These are phyloP conservation scores for Orius insidiosus DNA, from an alignment of 1,140 invertebrate genomes.

Conservation along the genomic window DNA sequence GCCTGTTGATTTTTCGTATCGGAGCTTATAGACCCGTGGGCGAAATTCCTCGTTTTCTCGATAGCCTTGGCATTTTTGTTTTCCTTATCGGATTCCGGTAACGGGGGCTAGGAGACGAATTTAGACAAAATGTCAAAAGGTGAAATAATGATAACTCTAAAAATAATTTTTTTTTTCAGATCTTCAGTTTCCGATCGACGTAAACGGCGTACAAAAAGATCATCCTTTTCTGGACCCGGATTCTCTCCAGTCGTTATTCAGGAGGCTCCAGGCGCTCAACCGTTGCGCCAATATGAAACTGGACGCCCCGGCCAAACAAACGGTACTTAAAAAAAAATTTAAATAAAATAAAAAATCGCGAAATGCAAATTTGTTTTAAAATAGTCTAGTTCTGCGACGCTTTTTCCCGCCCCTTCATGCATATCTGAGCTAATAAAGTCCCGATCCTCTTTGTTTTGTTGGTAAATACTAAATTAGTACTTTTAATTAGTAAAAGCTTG, in stretches of 20 bases:
- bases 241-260: conserved; percentile 74
- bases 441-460: no score
- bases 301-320: conserved; percentile 41
- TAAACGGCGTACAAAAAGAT: conserved; percentile 75
- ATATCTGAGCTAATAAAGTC: no score
- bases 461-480: no score
- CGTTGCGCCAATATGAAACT: conserved; percentile 78
- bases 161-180: conserved; percentile 46
- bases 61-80: conserved; percentile 2
- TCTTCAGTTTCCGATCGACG: conserved; percentile 81
- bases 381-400: no score
- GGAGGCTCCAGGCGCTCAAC: conserved; percentile 74
- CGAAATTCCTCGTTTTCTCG: not conserved
- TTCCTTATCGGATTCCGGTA: not conserved
- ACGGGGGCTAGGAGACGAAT: no score
- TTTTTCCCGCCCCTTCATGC: no score
- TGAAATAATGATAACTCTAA: no score
- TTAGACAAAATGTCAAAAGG: no score
- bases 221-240: conserved; percentile 81
- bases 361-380: no score
- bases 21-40: not conserved
- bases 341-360: no score
- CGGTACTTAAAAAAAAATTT: conserved; percentile 15
- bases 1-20: not conserved
- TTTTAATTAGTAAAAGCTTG: no score